Evolutionary conservation across 2,797 vertebrate genomes (phyloP).

Genomic region (Galagoides demidoff): DNA sequence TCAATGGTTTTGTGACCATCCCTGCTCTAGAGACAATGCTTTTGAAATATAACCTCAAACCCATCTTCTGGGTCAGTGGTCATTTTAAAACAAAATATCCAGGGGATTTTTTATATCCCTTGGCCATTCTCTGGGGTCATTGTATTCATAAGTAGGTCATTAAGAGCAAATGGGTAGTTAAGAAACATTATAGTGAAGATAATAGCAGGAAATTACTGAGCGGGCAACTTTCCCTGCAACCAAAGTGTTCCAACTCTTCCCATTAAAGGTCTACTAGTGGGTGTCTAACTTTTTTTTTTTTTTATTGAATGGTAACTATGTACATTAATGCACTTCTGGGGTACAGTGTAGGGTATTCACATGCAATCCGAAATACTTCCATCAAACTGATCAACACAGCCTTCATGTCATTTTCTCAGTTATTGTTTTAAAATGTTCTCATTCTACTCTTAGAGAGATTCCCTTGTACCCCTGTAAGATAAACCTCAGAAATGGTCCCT

Average conservation of each 20-base stretch:
- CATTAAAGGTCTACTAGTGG: background rate
- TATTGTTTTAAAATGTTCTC: no score
- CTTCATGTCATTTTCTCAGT: no score
- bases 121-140: background rate
- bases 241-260: constrained; percentile 18
- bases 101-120: background rate
- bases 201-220: constrained; percentile 39
- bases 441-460: no score
- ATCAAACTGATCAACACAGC: no score
- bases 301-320: no score
- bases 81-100: background rate
- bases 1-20: background rate
- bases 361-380: no score
- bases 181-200: constrained; percentile 38
- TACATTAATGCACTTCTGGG: no score
- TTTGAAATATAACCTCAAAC: constrained; percentile 37
- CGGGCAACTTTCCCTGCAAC: background rate
- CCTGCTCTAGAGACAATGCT: background rate
- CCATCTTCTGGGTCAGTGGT: constrained; percentile 24
- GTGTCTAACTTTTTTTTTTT: background rate
- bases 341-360: no score
- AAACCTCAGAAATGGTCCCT: no score
- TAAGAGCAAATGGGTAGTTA: constrained; percentile 49
- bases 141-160: constrained; percentile 22
- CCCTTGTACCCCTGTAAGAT: no score